Evolutionary conservation across 2,797 vertebrate species (phyloP).

Genomic region (Scarus forsteni): DNA sequence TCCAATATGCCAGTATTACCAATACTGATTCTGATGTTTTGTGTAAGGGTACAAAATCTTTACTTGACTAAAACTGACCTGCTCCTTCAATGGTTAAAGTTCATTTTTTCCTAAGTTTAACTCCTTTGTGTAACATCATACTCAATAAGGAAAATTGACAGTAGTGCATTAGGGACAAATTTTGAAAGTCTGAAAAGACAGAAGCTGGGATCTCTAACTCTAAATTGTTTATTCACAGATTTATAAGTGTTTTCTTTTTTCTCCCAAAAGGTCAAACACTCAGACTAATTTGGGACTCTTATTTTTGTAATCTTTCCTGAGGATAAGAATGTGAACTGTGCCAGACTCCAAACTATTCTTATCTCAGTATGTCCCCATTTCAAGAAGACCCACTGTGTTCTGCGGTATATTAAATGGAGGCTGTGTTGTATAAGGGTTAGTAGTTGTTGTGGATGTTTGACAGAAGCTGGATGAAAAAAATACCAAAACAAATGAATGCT

Average conservation of each 20-base stretch:
- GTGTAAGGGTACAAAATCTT: no score
- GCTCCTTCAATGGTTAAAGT: no score
- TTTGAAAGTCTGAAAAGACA: neutral
- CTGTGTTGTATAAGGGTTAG: conserved; percentile 17
- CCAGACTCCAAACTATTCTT: conserved; percentile 63
- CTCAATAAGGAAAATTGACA: neutral
- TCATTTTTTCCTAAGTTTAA: no score
- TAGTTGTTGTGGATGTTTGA: conserved; percentile 18
- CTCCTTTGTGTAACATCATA: no score
- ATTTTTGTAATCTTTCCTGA: conserved; percentile 45
- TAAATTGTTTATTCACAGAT: conserved; percentile 42
- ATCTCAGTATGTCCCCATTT: conserved; percentile 61
- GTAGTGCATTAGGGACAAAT: conserved; percentile 22
- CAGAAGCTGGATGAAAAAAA: neutral
- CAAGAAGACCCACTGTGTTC: conserved; percentile 16
- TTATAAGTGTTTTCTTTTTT: conserved; percentile 17
- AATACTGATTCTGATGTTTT: no score
- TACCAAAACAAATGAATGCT: no score
- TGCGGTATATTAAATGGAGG: conserved; percentile 14
- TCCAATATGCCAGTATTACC: no score
- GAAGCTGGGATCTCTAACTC: conserved; percentile 8
- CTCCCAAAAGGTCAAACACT: conserved; percentile 31
- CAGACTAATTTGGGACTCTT: conserved; percentile 43
- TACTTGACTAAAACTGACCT: no score
- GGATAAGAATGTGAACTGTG: conserved; percentile 60